Evolutionary conservation across 92 coral and sea anemone species (phyloP), one percentile per base, ranked within the genome.

Genomic region (Hydrozoanthus gracilis): DNA sequence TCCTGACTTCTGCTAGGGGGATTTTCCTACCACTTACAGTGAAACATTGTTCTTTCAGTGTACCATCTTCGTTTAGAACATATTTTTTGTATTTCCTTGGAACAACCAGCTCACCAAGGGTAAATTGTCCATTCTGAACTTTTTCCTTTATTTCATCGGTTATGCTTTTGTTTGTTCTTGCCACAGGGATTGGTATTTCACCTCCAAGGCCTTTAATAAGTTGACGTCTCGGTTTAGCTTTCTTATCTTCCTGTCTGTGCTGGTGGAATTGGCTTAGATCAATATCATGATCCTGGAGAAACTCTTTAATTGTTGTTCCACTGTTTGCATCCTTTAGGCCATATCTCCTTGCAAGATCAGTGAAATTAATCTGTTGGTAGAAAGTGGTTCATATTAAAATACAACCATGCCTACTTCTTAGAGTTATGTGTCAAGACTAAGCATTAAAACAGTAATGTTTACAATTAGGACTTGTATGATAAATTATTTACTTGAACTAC

Each of bases 161-260:
- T 5, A 46, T 18, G 16, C 74, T 69, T 69, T 69, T 20, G 74
- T 69, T 69, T 5, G 74, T 18, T 69, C 74, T 69, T 69, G 74
- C 11, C 7, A 69, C 74, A 5, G 74, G 74, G 44, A 69, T 69
- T 17, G 74, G 7, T 4, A 69, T 69, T 69, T 69, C 47, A 5
- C 74, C 74, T 20, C 74, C 74, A 20, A 69, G 8, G 13, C 74
- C 74, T 44, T 45, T 18, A 8, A 69, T 16, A 6, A 69, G 48
- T 20, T 69, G 44, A 4, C 74, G 74, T 69, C 74, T 7, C 27
- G 45, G 74, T 17, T 69, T 61, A 8, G 68, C 17, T 8, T 10
- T 10, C 12, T 8, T 13, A 10, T 14, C 68, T 8, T 61, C 0
- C 12, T 13, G 68, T 61, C 68, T 61, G 68, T 61, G 17, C 12